Conservation (phyloP, 2,797 vertebrate species). For the Varecia variegata region DNA sequence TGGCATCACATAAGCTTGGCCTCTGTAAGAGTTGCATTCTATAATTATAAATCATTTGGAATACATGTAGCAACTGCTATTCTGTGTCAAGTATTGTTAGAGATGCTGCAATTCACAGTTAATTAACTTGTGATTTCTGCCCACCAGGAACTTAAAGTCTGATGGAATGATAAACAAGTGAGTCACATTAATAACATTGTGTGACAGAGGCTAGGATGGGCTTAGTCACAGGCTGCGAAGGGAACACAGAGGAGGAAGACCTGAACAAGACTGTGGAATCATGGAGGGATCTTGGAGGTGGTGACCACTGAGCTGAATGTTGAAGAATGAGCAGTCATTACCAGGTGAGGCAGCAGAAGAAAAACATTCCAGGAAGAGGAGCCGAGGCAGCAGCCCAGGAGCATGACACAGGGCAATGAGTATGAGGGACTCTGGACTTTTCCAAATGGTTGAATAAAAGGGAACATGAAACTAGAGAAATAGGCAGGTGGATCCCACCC, state of each 20-base stretch:
- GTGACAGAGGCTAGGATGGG: neutral
- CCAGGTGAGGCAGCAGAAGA: neutral
- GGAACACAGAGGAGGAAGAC: neutral
- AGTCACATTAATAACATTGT: neutral
- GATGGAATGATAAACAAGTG: neutral
- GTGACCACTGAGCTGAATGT: neutral
- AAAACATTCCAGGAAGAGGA: neutral
- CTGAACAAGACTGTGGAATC: neutral
- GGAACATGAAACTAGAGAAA: neutral
- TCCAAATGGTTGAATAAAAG: neutral
- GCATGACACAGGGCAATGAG: neutral
- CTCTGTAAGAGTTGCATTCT: neutral
- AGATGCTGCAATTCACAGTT: neutral
- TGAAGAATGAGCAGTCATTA: neutral
- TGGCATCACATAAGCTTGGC: neutral
- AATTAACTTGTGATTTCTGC: neutral
- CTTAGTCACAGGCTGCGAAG: neutral
- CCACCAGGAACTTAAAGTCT: constrained; percentile 11
- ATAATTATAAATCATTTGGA: constrained; percentile 6
- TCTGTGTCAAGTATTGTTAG: neutral
- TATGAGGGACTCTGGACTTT: neutral
- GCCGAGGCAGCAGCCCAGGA: too few relatives aligned
- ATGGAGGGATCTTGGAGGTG: neutral
- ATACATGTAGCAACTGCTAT: neutral
- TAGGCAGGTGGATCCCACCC: too few relatives aligned